Conservation (phyloP, 2,797 vertebrate species). For the Arremon brunneinucha region DNA sequence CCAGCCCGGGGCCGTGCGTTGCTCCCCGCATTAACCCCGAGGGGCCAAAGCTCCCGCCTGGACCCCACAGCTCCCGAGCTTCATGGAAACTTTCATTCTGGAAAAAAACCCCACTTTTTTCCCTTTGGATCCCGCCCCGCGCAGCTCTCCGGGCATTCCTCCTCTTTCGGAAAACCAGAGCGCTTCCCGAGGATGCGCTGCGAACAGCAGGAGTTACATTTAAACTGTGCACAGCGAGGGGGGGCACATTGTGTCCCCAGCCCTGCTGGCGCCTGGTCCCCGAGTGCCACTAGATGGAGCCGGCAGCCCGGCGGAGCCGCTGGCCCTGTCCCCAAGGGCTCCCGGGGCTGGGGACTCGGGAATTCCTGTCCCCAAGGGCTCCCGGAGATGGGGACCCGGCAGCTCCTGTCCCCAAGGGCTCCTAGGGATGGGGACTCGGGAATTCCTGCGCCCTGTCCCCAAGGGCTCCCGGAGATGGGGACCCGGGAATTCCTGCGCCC, state of each 20-base stretch:
- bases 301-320: not conserved
- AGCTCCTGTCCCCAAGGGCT: too few species aligned
- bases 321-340: not conserved
- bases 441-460: too few species aligned
- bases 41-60: not conserved
- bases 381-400: too few species aligned
- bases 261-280: not conserved
- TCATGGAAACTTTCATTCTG: not conserved
- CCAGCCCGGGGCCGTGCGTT: not conserved
- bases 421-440: too few species aligned
- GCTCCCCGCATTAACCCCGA: not conserved
- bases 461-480: too few species aligned
- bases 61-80: not conserved
- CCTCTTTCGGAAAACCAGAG: not conserved
- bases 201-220: not conserved
- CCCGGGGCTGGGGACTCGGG: too few species aligned
- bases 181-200: not conserved
- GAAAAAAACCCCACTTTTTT: fast-evolving
- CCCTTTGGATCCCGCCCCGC: not conserved
- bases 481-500: too few species aligned
- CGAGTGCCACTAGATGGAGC: constrained; percentile 59
- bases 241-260: not conserved
- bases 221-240: not conserved
- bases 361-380: too few species aligned
- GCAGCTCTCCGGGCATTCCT: not conserved